Percentiles rank a stretch among this genome's conserved stretches.
phyloP scores from a whole-genome alignment of 2,113 vertebrate species.

The Sigmodon hispidus region DNA sequence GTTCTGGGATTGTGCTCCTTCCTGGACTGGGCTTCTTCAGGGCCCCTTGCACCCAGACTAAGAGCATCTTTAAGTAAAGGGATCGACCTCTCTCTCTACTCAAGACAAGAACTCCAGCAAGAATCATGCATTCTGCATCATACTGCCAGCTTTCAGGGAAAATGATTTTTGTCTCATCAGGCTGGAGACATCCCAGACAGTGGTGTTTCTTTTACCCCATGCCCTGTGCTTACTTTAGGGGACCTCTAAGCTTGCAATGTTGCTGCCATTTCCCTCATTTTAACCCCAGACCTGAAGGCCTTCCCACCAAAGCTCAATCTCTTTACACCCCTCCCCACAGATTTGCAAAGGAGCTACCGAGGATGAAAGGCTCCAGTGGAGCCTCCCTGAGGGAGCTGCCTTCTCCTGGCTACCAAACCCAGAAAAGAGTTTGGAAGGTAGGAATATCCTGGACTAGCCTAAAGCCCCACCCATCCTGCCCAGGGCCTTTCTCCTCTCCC shows the following conservation, averaged over 20 bases:
- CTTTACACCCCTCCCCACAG: constrained; percentile 78
- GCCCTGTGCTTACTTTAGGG: not conserved
- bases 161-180: not conserved
- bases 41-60: not conserved
- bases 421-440: constrained; percentile 92
- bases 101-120: not conserved
- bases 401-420: constrained; percentile 95
- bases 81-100: not conserved
- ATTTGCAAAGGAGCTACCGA: constrained; percentile 93
- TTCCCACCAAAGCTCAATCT: not conserved
- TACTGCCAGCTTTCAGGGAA: not conserved
- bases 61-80: not conserved
- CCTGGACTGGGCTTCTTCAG: not conserved
- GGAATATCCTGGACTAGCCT: not conserved
- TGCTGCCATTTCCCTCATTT: not conserved
- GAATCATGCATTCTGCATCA: not conserved
- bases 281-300: not conserved
- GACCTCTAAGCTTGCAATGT: not conserved
- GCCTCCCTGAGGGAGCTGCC: constrained; percentile 84
- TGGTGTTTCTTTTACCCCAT: not conserved
- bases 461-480: not conserved
- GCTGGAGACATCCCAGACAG: not conserved
- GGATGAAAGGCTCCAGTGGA: constrained; percentile 92
- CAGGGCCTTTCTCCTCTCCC: not conserved
- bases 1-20: not conserved